Conservation (phyloP, 2,113 vertebrate species). For the Brachypodius melanocephalos region DNA sequence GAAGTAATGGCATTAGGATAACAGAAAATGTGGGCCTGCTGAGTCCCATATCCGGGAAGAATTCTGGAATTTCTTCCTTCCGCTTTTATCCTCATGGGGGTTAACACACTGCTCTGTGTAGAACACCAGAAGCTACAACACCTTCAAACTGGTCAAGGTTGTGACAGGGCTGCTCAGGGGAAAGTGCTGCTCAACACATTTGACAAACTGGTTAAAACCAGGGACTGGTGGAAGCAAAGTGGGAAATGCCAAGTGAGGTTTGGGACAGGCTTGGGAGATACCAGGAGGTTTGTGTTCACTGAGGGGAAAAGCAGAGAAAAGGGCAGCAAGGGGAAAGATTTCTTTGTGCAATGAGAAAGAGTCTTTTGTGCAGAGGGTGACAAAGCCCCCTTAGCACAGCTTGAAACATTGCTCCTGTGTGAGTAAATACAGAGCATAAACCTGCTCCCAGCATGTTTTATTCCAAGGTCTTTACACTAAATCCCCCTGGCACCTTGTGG, state of each 20-base stretch:
- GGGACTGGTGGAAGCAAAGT: not conserved
- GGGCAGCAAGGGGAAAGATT: not conserved
- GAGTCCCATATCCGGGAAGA: no score
- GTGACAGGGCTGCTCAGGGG: not conserved
- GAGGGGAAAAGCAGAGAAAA: not conserved
- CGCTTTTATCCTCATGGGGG: not conserved
- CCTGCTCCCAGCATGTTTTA: not conserved
- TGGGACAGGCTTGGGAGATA: not conserved
- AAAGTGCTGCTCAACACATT: not conserved
- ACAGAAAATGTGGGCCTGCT: not conserved
- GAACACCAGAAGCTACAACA: not conserved
- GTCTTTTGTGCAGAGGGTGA: not conserved
- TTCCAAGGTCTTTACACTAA: conserved; percentile 25
- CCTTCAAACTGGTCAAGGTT: not conserved
- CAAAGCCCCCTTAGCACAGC: not conserved
- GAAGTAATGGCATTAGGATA: not conserved
- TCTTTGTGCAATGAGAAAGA: not conserved
- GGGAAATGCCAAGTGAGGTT: not conserved
- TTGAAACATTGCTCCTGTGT: not conserved
- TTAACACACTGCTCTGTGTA: not conserved
- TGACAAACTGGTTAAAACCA: not conserved
- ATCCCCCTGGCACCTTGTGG: not conserved
- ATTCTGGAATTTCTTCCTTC: not conserved
- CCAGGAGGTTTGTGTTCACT: not conserved
- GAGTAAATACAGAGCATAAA: conserved; percentile 26